Evolutionary conservation across 1,140 invertebrate genomes (phyloP), one percentile per base, ranked within the genome.

Genomic region (Platyscapa corneri): DNA sequence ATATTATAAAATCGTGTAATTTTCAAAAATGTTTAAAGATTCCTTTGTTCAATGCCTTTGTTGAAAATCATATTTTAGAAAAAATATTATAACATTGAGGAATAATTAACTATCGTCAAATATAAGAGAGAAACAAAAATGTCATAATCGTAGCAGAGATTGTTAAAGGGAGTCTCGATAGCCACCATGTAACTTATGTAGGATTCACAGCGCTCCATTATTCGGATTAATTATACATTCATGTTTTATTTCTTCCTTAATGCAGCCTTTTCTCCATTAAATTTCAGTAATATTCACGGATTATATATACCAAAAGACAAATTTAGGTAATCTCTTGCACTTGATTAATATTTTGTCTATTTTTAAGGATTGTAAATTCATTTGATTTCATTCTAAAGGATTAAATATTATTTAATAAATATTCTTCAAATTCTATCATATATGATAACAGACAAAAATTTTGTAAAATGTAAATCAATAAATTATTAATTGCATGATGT

Each of bases 171-270:
- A 32, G n/a, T 30, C 30, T 56, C 60, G 78, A 84, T 84, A 78
- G 60, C 37, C 82, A 0, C 0, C 32, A n/a, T 37, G n/a, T 83
- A 76, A 76, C 37, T 76, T 76, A 83, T 76, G 72, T 77, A 84
- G 46, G 75, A 65, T 77, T 84, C 30, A 70, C 46, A 42, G 39
- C 27, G 60, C 34, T 84, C 34, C 75, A 74, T 70, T 84, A 84
- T 80, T 84, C 65, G 65, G 64, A 84, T 79, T 84, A 70, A 84
- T 83, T 83, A 79, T 23, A 30, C 39, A 75, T 64, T 85, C 78
- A 75, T 49, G 34, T 56, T 74, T 39, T 34, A 53, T 49, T 8
- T 72, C 53, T 53, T 23, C 49, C 32, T 79, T 79, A 79, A 65
- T 70, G 12, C 12, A 18, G 16, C 10, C 30, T 78, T 70, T 39